Evolutionary conservation across 2,888 invertebrate genomes (phyloP).

Genomic region (Thymelicus sylvestris): DNA sequence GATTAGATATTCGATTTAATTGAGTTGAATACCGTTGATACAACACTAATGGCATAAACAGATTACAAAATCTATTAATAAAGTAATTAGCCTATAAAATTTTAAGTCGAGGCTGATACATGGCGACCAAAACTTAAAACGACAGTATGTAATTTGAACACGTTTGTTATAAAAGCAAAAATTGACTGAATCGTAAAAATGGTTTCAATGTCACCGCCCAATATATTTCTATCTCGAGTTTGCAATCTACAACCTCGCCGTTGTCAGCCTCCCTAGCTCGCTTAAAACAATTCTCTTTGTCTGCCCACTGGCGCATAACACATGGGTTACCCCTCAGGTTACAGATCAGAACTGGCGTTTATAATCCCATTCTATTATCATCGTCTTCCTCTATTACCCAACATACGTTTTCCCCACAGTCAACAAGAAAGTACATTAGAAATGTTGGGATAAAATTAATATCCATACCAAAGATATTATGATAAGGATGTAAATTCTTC

Average conservation of each 20-base stretch:
- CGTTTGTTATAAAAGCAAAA: too few relatives aligned
- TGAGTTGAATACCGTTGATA: background rate
- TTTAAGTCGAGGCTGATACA: too few relatives aligned
- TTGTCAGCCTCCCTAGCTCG: background rate
- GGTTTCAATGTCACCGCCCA: background rate
- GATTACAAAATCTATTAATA: background rate
- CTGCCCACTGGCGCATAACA: background rate
- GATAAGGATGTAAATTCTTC: too few relatives aligned
- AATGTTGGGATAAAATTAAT: too few relatives aligned
- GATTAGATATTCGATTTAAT: background rate
- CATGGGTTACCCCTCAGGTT: background rate
- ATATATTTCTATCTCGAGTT: constrained; percentile 10
- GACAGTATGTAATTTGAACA: too few relatives aligned
- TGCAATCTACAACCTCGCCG: constrained; percentile 12
- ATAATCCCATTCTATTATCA: background rate
- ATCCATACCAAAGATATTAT: too few relatives aligned
- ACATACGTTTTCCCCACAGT: too few relatives aligned
- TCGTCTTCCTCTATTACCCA: too few relatives aligned
- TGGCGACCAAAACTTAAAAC: too few relatives aligned
- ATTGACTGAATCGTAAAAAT: too few relatives aligned
- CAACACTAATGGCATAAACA: background rate
- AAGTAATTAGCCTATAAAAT: background rate
- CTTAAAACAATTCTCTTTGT: constrained; percentile 10
- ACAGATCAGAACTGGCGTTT: background rate
- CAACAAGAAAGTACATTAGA: too few relatives aligned